Evolutionary conservation across 2,113 vertebrate species (phyloP), one percentile per base, ranked within the genome.

Genomic region (Callorhinus ursinus): DNA sequence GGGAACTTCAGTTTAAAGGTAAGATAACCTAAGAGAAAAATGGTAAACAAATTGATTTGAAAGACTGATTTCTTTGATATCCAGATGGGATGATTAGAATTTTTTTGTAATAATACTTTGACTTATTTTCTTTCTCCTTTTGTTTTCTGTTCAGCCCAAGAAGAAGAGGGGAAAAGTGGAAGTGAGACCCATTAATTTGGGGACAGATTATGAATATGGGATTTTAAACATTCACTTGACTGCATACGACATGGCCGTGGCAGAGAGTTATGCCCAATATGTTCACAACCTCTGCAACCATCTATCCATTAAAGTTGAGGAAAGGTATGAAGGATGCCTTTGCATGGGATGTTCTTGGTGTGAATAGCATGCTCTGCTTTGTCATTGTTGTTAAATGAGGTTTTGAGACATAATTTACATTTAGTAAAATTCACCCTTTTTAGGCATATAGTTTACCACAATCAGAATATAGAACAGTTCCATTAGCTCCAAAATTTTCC

Each of bases 201-300:
- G 98, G 0, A 99, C 99, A 0, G 98, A 99, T 14, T 90, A 98
- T 0, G 98, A 98, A 55, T 99, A 99, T 31, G 99, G 99, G 3
- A 96, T 98, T n/a, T 51, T 99, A 96, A 99, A 99, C 61, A 98
- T 99, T 77, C 98, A 97, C 2, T 97, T 99, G 95, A 99, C 98
- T 0, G 99, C 99, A n/a, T 98, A 99, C 0, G 99, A 99, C 97
- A 99, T 99, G 99, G 99, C 99, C 5, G 51, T 99, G 0, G 99
- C 99, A 97, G 99, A 99, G 95, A 99, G 99, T 67, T 99, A 99
- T 93, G 97, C 99, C 7, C 99, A 99, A 88, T 99, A 99, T 15
- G 96, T 99, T 84, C 99, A 99, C 80, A 99, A 98, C 22, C 98
- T 99, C 97, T 99, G 99, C 98, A 99, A 99, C 98, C 96, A 96